Evolutionary conservation across 2,797 vertebrate species (phyloP).

Genomic region (Tragelaphus eurycerus): DNA sequence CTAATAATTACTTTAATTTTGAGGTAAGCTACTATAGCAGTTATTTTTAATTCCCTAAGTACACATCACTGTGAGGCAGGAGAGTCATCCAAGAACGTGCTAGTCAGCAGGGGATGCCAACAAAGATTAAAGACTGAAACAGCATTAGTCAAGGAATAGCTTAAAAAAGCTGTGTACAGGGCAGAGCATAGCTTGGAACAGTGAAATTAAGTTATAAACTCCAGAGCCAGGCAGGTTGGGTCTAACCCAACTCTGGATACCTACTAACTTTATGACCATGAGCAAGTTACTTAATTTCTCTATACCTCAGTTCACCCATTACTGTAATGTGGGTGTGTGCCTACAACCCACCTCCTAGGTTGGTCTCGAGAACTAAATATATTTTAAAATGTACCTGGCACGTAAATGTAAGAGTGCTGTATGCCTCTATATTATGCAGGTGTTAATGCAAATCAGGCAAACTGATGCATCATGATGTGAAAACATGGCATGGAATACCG

Average conservation of each 20-base stretch:
- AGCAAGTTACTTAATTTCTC: neutral
- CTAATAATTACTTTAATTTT: constrained; percentile 75
- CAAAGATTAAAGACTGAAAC: constrained; percentile 60
- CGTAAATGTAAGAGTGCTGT: neutral
- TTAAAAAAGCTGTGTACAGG: neutral
- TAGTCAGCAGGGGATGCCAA: constrained; percentile 52
- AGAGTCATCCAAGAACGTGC: constrained; percentile 69
- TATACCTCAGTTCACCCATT: neutral
- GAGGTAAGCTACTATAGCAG: constrained; percentile 60
- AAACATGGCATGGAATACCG: neutral
- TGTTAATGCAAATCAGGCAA: constrained; percentile 9
- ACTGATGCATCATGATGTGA: neutral
- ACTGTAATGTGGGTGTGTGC: neutral
- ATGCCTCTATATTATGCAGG: neutral
- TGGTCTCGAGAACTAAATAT: neutral
- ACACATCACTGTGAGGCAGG: constrained; percentile 54
- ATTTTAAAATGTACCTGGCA: constrained; percentile 9
- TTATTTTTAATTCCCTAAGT: constrained; percentile 75
- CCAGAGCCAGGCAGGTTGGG: neutral
- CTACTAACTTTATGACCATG: neutral
- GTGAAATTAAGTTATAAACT: neutral
- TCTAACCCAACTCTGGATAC: neutral
- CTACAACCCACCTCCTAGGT: neutral
- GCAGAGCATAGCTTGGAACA: neutral
- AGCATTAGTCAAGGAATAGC: neutral